Evolutionary conservation across 1,140 invertebrate species (phyloP), one percentile per base, ranked within the genome.

Genomic region (Calephelis virginiensis): DNA sequence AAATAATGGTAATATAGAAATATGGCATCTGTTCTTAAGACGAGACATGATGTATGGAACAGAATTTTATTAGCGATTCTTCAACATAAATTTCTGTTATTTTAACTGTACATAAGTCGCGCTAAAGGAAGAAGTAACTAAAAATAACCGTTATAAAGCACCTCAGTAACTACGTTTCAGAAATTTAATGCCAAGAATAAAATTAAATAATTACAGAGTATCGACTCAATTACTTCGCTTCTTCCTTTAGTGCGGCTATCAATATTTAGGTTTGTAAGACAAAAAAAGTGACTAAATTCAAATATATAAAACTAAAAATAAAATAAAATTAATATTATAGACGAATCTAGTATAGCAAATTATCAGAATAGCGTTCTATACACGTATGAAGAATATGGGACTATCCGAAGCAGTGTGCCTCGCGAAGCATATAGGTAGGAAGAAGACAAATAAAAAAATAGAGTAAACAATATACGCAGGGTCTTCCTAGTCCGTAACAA

Each of bases 401-500:
- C 64, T 73, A 77, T 68, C 77, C 80, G 81, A 85, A 89, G 86
- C 85, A 76, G 85, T 81, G 85, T 77, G 85, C 85, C 80, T 85
- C 86, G 78, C 85, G 82, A 89, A 91, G 86, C 86, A 74, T 74
- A 78, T 75, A 75, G 81, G 75, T 75, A 80, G 80, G 74, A 82
- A 84, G 78, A 83, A 82, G 79, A 80, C 67, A 81, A 77, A 83
- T 79, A 75, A 81, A 83, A n/a, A 86, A 81, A 86, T 82, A 88
- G 76, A 89, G 78, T 74, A 79, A 80, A 85, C 81, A 83, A 83
- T 77, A 79, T 83, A 83, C 82, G 85, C 83, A 80, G 89, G 89
- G 85, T 81, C 77, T 65, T 85, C 86, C 80, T 87, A 89, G 61
- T 82, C 82, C 82, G 81, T 91, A 91, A 91, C 72, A 89, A 90